Conservation (phyloP, 2,888 invertebrate species). For the Diaprepes abbreviatus region DNA sequence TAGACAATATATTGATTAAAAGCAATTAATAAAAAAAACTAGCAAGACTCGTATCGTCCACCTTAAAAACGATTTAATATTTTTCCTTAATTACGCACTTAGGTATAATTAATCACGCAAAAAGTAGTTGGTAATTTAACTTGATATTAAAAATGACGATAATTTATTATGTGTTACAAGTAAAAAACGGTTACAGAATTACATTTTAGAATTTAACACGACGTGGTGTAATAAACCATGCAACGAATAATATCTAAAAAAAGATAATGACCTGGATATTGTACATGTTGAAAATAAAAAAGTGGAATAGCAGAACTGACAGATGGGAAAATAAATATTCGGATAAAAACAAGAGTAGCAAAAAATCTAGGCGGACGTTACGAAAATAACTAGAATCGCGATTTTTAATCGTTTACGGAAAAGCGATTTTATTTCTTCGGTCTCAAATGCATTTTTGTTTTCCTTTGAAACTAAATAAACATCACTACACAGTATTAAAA, state of each 20-base stretch:
- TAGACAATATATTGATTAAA: too few species aligned
- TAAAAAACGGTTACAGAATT: not conserved
- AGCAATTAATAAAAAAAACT: too few species aligned
- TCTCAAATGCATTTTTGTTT: too few species aligned
- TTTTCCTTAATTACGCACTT: not conserved
- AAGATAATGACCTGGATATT: slow-evolving; percentile 18
- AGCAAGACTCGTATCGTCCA: too few species aligned
- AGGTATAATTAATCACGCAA: slow-evolving; percentile 3
- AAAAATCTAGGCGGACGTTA: not conserved
- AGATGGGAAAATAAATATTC: not conserved
- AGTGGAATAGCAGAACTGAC: slow-evolving; percentile 1
- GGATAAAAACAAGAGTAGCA: not conserved
- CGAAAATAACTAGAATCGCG: not conserved
- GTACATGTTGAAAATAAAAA: slow-evolving; percentile 5
- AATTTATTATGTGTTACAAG: not conserved
- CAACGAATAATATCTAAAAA: slow-evolving; percentile 9
- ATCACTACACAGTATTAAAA: too few species aligned
- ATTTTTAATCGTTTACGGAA: too few species aligned
- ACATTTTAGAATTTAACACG: not conserved
- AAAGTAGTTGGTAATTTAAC: not conserved
- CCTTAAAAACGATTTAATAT: not conserved
- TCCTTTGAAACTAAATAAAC: too few species aligned
- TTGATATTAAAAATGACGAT: slow-evolving; percentile 4
- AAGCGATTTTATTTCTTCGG: too few species aligned
- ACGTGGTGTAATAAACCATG: not conserved